Evolutionary conservation across 2,113 vertebrate genomes (phyloP).

Genomic region (Siniperca knerii): DNA sequence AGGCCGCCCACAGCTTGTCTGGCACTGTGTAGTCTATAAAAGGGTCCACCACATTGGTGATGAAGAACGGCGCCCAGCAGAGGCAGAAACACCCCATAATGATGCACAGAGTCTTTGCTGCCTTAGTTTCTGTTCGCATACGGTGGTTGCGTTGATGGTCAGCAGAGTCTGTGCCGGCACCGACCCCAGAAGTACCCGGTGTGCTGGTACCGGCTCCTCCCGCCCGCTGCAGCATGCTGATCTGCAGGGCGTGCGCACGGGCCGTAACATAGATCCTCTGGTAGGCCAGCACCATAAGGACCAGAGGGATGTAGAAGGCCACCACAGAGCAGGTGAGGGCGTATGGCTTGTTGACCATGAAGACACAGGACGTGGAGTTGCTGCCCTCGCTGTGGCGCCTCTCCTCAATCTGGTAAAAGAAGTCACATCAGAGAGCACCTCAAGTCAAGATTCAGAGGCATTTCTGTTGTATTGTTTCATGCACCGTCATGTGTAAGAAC

Average conservation of each 20-base stretch:
- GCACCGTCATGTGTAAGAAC: not conserved
- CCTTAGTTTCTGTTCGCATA: slow-evolving; percentile 97
- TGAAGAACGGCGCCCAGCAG: slow-evolving; percentile 98
- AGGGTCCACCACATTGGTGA: slow-evolving; percentile 97
- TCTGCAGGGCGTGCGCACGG: slow-evolving; percentile 93
- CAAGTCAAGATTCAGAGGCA: not conserved
- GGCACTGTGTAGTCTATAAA: slow-evolving; percentile 96
- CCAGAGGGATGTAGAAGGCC: slow-evolving; percentile 97
- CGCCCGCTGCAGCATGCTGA: slow-evolving; percentile 91
- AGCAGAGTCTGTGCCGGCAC: slow-evolving; percentile 74
- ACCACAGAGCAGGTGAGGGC: slow-evolving; percentile 98
- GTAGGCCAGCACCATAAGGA: slow-evolving; percentile 98
- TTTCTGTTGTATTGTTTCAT: not conserved
- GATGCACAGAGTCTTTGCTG: slow-evolving; percentile 97
- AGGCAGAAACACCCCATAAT: slow-evolving; percentile 99
- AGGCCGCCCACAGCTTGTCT: slow-evolving; percentile 93
- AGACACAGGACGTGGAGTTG: slow-evolving; percentile 95
- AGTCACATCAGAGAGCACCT: not conserved
- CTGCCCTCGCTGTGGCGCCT: slow-evolving; percentile 88
- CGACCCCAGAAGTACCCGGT: slow-evolving; percentile 1
- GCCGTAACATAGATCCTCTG: slow-evolving; percentile 98
- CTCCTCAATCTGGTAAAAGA: slow-evolving; percentile 88
- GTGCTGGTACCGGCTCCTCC: slow-evolving; percentile 82
- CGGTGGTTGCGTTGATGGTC: slow-evolving; percentile 94
- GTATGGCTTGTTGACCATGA: slow-evolving; percentile 99